These are phyloP conservation scores for Trichogramma pretiosum DNA, from an alignment of 1,140 invertebrate genomes.

Conservation along the genomic window DNA sequence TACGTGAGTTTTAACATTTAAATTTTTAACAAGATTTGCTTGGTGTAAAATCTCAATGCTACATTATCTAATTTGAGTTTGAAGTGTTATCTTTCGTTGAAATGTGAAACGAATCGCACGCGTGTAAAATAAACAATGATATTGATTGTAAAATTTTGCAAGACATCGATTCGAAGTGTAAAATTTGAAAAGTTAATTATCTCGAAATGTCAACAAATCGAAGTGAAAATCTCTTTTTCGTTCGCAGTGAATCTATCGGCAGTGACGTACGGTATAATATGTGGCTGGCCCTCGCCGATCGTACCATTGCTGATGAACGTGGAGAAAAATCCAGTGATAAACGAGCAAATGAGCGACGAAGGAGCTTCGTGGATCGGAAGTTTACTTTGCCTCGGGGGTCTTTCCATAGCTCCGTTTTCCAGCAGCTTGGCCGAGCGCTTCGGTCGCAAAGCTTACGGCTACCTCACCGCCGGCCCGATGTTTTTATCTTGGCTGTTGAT, in stretches of 20 bases:
- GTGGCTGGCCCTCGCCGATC: constrained; percentile 49
- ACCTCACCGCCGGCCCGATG: constrained; percentile 26
- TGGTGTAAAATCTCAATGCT: too few relatives aligned
- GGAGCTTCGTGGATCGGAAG: constrained; percentile 44
- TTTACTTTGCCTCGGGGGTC: constrained; percentile 33
- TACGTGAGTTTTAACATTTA: too few relatives aligned
- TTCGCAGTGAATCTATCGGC: constrained; percentile 48
- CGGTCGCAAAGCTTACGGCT: constrained; percentile 38
- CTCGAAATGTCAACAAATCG: too few relatives aligned
- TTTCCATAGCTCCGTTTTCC: constrained; percentile 28
- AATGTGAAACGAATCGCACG: too few relatives aligned
- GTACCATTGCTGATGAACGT: constrained; percentile 38
- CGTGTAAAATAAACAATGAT: too few relatives aligned
- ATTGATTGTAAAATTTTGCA: too few relatives aligned
- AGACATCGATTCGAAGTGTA: too few relatives aligned
- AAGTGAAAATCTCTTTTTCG: too few relatives aligned
- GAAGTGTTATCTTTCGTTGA: too few relatives aligned
- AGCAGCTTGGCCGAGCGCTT: constrained; percentile 32
- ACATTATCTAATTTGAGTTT: too few relatives aligned
- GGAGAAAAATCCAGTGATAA: constrained; percentile 33
- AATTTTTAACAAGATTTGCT: too few relatives aligned
- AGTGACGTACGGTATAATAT: constrained; percentile 43
- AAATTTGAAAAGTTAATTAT: too few relatives aligned
- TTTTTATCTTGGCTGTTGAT: constrained; percentile 35
- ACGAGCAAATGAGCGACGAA: constrained; percentile 37